Conservation (phyloP, 2,888 invertebrate species). For the Odontocerum albicorne region DNA sequence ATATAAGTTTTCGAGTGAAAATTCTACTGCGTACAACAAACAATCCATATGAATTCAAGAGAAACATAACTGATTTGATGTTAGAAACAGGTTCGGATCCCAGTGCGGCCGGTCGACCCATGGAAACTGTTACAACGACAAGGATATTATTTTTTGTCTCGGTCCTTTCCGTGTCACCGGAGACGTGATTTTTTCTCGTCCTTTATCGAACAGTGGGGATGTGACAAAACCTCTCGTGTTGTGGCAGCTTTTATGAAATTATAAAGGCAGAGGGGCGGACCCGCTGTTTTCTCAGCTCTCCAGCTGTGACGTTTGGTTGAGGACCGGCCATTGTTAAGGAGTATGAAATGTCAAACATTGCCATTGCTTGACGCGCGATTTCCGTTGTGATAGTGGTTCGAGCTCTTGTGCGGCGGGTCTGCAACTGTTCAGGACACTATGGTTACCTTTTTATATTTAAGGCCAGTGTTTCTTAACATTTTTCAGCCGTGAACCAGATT, state of each 20-base stretch:
- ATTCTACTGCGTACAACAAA: no score
- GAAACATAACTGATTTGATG: no score
- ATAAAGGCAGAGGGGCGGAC: constrained; percentile 23
- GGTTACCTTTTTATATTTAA: background rate
- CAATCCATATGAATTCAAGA: no score
- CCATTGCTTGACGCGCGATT: no score
- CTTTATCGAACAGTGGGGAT: constrained; percentile 23
- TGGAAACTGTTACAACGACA: background rate
- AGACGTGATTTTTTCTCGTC: constrained; percentile 20
- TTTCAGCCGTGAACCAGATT: no score
- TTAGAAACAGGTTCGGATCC: no score
- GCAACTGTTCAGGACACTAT: background rate
- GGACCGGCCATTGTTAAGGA: constrained; percentile 17
- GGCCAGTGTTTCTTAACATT: background rate
- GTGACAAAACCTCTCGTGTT: constrained; percentile 29
- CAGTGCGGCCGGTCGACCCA: background rate
- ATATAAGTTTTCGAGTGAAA: no score
- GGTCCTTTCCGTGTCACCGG: constrained; percentile 20
- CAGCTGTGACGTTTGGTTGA: constrained; percentile 24
- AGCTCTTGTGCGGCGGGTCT: background rate
- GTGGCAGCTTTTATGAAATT: constrained; percentile 34
- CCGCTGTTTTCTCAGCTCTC: constrained; percentile 27
- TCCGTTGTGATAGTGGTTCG: background rate
- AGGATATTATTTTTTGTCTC: constrained; percentile 8
- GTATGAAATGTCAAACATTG: constrained; percentile 28